Percentiles rank a stretch among this genome's conserved stretches.
These are phyloP conservation scores for Brenthis hecate DNA, from an alignment of 2,888 invertebrate genomes.

Conservation along the genomic window DNA sequence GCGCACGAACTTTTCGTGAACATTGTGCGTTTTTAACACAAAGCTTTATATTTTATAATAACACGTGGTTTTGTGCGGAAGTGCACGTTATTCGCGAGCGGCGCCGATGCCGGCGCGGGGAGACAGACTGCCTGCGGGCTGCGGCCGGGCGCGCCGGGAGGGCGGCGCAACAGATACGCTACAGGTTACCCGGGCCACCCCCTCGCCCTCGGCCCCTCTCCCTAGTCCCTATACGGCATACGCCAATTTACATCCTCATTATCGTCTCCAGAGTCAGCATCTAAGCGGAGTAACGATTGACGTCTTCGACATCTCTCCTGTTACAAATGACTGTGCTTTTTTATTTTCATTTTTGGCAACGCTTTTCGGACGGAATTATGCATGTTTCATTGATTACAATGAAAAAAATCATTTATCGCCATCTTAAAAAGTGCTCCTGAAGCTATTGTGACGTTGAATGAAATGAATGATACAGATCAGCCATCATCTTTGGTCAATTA, in stretches of 20 bases:
- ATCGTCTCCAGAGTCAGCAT: slow-evolving; percentile 62
- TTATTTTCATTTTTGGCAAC: not conserved
- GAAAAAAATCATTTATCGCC: too few relatives aligned
- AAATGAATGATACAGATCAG: too few relatives aligned
- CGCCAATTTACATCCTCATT: slow-evolving; percentile 76
- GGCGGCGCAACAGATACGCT: slow-evolving; percentile 80
- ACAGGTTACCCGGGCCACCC: slow-evolving; percentile 77
- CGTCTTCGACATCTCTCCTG: slow-evolving; percentile 41
- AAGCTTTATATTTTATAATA: slow-evolving; percentile 45
- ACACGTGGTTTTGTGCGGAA: slow-evolving; percentile 67
- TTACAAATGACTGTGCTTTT: slow-evolving; percentile 10
- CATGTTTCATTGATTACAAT: too few relatives aligned
- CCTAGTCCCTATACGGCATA: slow-evolving; percentile 56
- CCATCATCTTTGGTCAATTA: too few relatives aligned
- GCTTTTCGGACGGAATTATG: too few relatives aligned
- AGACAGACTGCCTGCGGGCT: slow-evolving; percentile 49
- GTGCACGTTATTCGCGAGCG: slow-evolving; percentile 50
- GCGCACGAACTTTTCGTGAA: slow-evolving; percentile 40
- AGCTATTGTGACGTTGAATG: too few relatives aligned
- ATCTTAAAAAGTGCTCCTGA: too few relatives aligned
- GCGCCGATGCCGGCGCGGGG: slow-evolving; percentile 46
- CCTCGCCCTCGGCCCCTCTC: slow-evolving; percentile 49
- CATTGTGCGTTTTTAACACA: slow-evolving; percentile 47
- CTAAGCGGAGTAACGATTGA: slow-evolving; percentile 48
- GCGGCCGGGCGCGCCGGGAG: slow-evolving; percentile 50